Evolutionary conservation across 2,113 vertebrate genomes (phyloP), one percentile per base, ranked within the genome.

Genomic region (Rhinolophus ferrumequinum): DNA sequence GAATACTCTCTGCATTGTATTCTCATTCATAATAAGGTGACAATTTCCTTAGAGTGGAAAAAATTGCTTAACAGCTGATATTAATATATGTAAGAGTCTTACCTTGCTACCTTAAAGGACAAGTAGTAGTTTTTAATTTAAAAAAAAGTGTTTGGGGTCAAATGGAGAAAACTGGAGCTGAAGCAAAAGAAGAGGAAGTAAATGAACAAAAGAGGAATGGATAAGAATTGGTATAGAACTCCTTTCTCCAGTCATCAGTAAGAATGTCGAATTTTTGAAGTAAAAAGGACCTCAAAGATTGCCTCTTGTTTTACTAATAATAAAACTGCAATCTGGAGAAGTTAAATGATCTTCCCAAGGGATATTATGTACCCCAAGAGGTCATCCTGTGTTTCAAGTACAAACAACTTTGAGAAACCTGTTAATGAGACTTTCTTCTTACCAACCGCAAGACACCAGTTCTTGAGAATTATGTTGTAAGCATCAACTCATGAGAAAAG

Each of bases 361-460:
- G 58, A 93, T 35, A 12, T 19, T 66, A 28, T 28, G 2, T 70
- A 58, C 6, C 52, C 22, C 4, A 52, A 72, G 72, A 70, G n/a
- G 52, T 47, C 41, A 88, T 77, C 33, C 22, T 56, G 9, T 64
- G 11, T 73, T 67, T 69, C 21, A 66, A 81, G 28, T 28, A 35
- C 47, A 86, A 52, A 24, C 22, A 2, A 58, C 64, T 80, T 82
- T 66, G 41, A 84, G 66, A 76, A 83, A 80, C 22, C 24, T 47
- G 9, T 88, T 79, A 47, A 24, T 9, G 81, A 87, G 22, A 38
- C 22, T 86, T 94, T 56, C 60, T 94, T 92, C 52, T 82, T 92
- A 62, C n/a, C 11, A 82, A 26, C 28, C 62, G 8, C 35, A 93
- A 88, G 54, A 75, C 10, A 3, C 41, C 38, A 24, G 9, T 90